Evolutionary conservation across 2,113 vertebrate genomes (phyloP), one percentile per base, ranked within the genome.

Genomic region (Serranochromis macrocephalus): DNA sequence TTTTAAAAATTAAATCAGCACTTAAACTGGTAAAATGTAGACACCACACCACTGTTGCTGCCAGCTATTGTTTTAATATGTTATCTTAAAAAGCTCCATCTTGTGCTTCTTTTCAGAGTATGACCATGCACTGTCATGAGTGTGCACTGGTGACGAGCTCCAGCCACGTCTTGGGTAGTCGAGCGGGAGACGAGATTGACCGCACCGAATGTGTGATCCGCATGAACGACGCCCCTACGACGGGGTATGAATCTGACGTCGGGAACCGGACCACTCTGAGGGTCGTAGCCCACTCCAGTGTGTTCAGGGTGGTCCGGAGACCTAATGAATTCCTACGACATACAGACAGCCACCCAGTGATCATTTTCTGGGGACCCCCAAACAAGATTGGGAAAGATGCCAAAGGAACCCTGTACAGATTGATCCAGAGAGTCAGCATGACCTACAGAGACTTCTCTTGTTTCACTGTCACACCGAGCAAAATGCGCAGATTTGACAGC

Each of bases 131-230:
- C 82, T 99, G 98, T 90, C 94, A 93, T 49, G 96, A 96, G 11
- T 99, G 99, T 5, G 98, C 97, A 3, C 89, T 99, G 14, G 95
- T 99, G 94, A 99, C 97, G n/a, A 99, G 99, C 93, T 99, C 99
- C 90, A 99, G 98, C 94, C 99, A 99, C 85, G 94, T 99, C 9
- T 95, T 99, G 68, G 97, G 98, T 73, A 97, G 93, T 26, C 94
- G 83, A 55, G 96, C 97, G 11, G 99, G 99, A 5, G 42, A 95
- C 0, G 96, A 96, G 93, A 98, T 99, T 1, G 97, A 99, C 36
- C 92, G 61, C 2, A 93, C 97, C 0, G 97, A 99, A 92, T 99
- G 99, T 29, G 97, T 97, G 13, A 98, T 99, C 86, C 98, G 99
- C 75, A 99, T 99, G 99, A 99, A 99, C 0, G 98, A 99, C 0